Percentiles rank a stretch among this genome's conserved stretches.
These are phyloP conservation scores for Etheostoma cragini DNA, from an alignment of 2,113 vertebrate species.

Conservation along the genomic window DNA sequence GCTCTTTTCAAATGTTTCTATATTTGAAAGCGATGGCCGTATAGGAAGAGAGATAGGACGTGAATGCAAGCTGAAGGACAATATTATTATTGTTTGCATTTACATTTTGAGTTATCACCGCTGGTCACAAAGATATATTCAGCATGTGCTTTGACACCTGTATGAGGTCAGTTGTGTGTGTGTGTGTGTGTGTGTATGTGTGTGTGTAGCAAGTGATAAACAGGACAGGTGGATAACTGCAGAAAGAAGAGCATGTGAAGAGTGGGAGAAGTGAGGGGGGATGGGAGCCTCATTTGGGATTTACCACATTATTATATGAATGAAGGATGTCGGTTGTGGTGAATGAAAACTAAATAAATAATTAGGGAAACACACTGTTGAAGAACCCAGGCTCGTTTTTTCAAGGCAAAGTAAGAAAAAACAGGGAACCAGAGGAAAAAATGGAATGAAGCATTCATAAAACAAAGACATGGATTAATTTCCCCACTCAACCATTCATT, in stretches of 20 bases:
- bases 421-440: neutral
- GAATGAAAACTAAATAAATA: constrained; percentile 69
- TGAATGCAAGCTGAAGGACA: constrained; percentile 17
- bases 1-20: constrained; percentile 34
- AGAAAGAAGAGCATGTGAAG: neutral
- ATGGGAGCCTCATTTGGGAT: constrained; percentile 67
- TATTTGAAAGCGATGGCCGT: constrained; percentile 17
- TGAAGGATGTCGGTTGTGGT: constrained; percentile 47
- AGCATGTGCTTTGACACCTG: constrained; percentile 21
- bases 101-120: constrained; percentile 26
- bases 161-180: constrained; percentile 19
- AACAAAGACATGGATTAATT: constrained; percentile 32
- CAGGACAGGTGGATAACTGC: constrained; percentile 1
- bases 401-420: constrained; percentile 12
- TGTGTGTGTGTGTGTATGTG: neutral
- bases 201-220: constrained; percentile 18
- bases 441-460: constrained; percentile 16
- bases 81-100: constrained; percentile 19
- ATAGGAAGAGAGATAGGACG: neutral
- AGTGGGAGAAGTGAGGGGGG: constrained; percentile 34
- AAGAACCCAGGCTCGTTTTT: constrained; percentile 36
- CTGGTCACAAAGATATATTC: constrained; percentile 32
- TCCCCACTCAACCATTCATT: constrained; percentile 27
- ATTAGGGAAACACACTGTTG: constrained; percentile 47
- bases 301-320: constrained; percentile 68